Base-by-base conservation (phyloP, 2,888 invertebrate genomes). In the Tortrix viridana region DNA sequence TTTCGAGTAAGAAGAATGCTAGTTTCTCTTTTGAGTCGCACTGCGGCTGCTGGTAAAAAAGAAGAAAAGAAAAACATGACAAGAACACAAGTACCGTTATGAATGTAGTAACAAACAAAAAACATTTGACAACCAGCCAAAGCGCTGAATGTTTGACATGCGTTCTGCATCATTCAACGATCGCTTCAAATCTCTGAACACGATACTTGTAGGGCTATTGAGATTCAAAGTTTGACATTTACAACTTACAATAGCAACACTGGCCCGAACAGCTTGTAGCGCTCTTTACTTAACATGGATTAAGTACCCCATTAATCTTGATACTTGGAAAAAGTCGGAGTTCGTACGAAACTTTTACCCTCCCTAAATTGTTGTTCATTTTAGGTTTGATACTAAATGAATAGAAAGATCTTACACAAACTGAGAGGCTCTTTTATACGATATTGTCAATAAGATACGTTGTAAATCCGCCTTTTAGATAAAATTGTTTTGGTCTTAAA, bases 211-310 rank as follows among this genome's bases (percentile, higher is more conserved):
- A 52, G 56, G 56, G 56, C 62, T 47, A 62, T 62, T 62, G 50
- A 62, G 62, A 52, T 57, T 62, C 62, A 46, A 62, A 62, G 62
- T 62, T 63, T 57, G 56, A 57, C 57, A 57, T 63, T 63, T 57
- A 62, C 48, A 54, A 55, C 56, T 56, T 26, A 56, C 56, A 62
- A 62, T 62, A 38, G 62, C 62, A 46, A 62, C 62, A 26, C 52
- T 57, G 23, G 26, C 56, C 7, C 50, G 49, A 22, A 44, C 49
- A 48, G 37, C 61, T 44, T 56, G 37, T 20, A 43, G 49, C 53
- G n/a, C 56, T 57, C 32, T 55, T 49, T 26, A 37, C 48, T 46
- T 62, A 50, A 62, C 62, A 46, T 18, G 56, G 20, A 62, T 62
- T 62, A 50, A 57, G 50, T 50, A 43, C 19, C 50, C 56, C 50